phyloP scores from a whole-genome alignment of 1,140 invertebrate genomes.

The Leptoteleia sp. region DNA sequence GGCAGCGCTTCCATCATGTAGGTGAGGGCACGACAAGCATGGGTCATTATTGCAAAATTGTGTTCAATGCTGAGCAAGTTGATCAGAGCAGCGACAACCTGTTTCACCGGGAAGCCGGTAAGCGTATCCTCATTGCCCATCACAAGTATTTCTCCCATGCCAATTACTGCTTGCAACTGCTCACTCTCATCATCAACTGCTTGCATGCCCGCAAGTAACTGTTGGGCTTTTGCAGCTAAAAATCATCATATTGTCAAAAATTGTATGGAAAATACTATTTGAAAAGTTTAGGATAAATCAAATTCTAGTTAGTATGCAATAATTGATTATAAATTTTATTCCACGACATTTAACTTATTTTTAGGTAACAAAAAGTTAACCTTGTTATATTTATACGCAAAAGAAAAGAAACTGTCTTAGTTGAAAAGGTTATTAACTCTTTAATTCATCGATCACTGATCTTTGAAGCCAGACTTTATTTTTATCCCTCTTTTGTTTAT shows the following conservation, averaged over 20 bases:
- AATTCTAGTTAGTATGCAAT: background rate
- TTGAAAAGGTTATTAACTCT: conserved; percentile 9
- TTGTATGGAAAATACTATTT: too few species aligned
- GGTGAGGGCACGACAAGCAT: conserved; percentile 97
- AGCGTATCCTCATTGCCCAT: conserved; percentile 99
- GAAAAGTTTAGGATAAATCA: background rate
- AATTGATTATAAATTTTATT: background rate
- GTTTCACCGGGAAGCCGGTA: conserved; percentile 98
- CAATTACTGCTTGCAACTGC: conserved; percentile 97
- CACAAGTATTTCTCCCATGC: conserved; percentile 99
- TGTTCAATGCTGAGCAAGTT: conserved; percentile 94
- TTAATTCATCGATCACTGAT: background rate
- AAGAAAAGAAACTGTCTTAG: background rate
- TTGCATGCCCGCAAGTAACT: conserved; percentile 95
- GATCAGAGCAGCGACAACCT: conserved; percentile 97
- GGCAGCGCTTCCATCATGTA: conserved; percentile 99
- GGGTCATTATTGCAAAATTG: conserved; percentile 99
- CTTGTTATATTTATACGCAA: conserved; percentile 12
- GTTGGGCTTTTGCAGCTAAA: conserved; percentile 94
- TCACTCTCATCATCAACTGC: conserved; percentile 97
- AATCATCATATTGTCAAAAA: conserved; percentile 59
- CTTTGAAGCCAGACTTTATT: background rate
- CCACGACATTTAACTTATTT: background rate
- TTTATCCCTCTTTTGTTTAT: too few species aligned
- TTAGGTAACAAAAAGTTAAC: conserved; percentile 4